Conservation (phyloP, 2,113 vertebrate genomes). For the Rutilus rutilus region DNA sequence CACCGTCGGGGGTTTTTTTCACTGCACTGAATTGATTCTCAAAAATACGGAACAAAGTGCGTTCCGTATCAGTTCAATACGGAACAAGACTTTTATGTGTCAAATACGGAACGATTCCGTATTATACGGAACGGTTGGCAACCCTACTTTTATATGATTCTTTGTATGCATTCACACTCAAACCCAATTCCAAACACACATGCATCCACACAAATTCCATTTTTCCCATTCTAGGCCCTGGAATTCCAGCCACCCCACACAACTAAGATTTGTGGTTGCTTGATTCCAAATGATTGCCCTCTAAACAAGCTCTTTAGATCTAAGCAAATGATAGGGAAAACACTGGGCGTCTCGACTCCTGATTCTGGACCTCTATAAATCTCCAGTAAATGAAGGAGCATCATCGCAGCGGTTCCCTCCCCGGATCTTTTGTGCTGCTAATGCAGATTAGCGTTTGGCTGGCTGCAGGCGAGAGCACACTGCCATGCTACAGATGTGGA, state of each 20-base stretch:
- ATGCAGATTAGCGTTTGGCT: slow-evolving; percentile 65
- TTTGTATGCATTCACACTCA: background rate
- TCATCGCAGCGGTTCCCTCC: slow-evolving; percentile 55
- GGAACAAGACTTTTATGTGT: no score
- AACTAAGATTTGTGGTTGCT: slow-evolving; percentile 57
- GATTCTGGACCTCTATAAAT: slow-evolving; percentile 64
- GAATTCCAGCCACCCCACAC: slow-evolving; percentile 40
- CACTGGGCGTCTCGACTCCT: slow-evolving; percentile 38
- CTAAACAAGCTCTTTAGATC: slow-evolving; percentile 50
- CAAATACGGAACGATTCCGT: no score
- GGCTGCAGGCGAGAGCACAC: slow-evolving; percentile 50
- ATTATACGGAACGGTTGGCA: no score
- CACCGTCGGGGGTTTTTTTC: no score
- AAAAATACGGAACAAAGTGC: no score
- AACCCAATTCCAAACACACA: background rate
- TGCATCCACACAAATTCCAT: slow-evolving; percentile 38
- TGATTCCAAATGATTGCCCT: slow-evolving; percentile 63
- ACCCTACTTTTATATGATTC: background rate
- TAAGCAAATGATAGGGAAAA: slow-evolving; percentile 54
- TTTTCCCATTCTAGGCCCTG: background rate
- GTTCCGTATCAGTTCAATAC: no score
- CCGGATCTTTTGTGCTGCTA: slow-evolving; percentile 63
- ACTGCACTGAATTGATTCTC: no score
- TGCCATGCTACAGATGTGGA: slow-evolving; percentile 63
- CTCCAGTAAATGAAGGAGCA: slow-evolving; percentile 68